Evolutionary conservation across 2,113 vertebrate genomes (phyloP).

Genomic region (Fregetta grallaria): DNA sequence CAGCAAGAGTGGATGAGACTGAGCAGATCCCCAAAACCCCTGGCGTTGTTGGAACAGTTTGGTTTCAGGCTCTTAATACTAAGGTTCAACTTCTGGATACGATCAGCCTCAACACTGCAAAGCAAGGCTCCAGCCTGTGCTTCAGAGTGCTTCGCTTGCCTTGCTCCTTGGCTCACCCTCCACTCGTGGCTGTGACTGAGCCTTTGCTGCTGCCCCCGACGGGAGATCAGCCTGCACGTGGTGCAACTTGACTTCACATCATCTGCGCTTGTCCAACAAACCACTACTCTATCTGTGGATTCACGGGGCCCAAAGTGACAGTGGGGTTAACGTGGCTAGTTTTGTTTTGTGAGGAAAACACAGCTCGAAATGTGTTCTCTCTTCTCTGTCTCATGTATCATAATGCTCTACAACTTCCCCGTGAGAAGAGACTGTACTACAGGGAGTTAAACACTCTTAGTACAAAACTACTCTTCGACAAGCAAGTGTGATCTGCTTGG

Average conservation of each 20-base stretch:
- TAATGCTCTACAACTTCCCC: background rate
- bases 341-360: background rate
- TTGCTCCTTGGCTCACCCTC: background rate
- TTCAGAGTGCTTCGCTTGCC: background rate
- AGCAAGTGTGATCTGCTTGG: background rate
- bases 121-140: background rate
- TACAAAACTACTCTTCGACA: background rate
- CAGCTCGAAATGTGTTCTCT: background rate
- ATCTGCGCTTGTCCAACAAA: accelerated
- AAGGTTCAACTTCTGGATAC: background rate
- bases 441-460: background rate
- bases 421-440: background rate
- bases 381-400: background rate
- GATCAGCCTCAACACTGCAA: background rate
- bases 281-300: background rate
- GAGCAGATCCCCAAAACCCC: background rate
- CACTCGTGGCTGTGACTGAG: accelerated
- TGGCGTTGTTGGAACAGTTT: background rate
- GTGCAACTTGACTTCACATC: background rate
- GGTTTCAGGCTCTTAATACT: background rate
- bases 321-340: background rate
- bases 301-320: background rate
- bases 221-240: accelerated
- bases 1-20: background rate
- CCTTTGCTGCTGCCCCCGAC: accelerated